These are phyloP conservation scores for Apogon talboti DNA, from an alignment of 2,797 vertebrate genomes.

Conservation along the genomic window DNA sequence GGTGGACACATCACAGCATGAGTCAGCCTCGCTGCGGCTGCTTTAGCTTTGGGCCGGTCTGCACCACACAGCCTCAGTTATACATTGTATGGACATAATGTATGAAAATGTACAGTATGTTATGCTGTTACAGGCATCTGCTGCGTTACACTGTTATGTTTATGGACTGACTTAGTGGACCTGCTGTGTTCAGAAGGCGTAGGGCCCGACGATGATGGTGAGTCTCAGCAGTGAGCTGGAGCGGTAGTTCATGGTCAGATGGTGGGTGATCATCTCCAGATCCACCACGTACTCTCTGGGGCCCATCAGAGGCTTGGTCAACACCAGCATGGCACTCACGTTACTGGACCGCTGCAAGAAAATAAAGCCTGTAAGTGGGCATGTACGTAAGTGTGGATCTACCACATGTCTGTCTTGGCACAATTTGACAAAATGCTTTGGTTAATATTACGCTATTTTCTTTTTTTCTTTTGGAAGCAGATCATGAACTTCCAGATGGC, in stretches of 20 bases:
- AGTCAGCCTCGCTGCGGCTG: conserved; percentile 38
- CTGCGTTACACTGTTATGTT: conserved; percentile 63
- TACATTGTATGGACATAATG: conserved; percentile 48
- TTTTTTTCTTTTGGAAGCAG: too few relatives aligned
- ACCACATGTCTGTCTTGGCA: background rate
- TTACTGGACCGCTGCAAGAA: conserved; percentile 90
- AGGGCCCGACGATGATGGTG: conserved; percentile 95
- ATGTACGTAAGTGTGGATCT: conserved; percentile 11
- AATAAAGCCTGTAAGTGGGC: background rate
- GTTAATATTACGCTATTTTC: background rate
- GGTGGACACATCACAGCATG: conserved; percentile 57
- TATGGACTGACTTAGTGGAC: conserved; percentile 46
- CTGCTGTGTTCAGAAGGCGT: conserved; percentile 86
- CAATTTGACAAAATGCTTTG: background rate
- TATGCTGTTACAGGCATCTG: conserved; percentile 62
- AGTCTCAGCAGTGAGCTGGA: conserved; percentile 93
- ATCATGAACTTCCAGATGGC: too few relatives aligned
- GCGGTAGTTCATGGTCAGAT: conserved; percentile 90
- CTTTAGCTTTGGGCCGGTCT: conserved; percentile 33
- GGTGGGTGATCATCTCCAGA: conserved; percentile 97
- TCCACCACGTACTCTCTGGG: conserved; percentile 94
- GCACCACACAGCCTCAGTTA: conserved; percentile 49
- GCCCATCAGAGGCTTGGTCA: conserved; percentile 91
- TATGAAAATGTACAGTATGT: conserved; percentile 67
- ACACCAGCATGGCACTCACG: conserved; percentile 93